These are phyloP conservation scores for Thymelicus lineola DNA, from an alignment of 2,888 invertebrate species.

Conservation along the genomic window DNA sequence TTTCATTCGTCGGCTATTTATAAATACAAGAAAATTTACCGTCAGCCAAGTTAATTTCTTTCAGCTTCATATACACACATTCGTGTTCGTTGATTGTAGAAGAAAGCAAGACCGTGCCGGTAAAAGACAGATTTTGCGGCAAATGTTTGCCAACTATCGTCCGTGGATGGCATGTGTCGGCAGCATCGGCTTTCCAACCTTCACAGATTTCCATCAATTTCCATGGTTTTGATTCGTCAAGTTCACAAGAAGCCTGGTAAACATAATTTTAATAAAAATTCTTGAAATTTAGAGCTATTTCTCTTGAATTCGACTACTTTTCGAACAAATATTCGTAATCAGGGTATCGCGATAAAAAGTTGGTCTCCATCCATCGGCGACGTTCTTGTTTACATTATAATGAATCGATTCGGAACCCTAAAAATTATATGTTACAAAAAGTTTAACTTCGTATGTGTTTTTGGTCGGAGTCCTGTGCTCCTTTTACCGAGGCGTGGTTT, in stretches of 20 bases:
- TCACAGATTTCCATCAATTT: constrained; percentile 76
- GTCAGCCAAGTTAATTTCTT: constrained; percentile 69
- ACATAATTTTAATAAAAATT: too few relatives aligned
- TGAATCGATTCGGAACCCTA: too few relatives aligned
- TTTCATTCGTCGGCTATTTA: too few relatives aligned
- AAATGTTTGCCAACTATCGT: constrained; percentile 54
- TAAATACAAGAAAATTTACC: constrained; percentile 48
- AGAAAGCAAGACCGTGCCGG: constrained; percentile 57
- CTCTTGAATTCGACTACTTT: too few relatives aligned
- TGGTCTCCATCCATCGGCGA: too few relatives aligned
- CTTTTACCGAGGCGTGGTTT: too few relatives aligned
- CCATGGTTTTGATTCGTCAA: constrained; percentile 63
- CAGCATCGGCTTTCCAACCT: constrained; percentile 70
- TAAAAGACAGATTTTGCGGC: constrained; percentile 67
- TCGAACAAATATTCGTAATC: too few relatives aligned
- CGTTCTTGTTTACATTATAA: too few relatives aligned
- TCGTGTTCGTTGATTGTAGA: constrained; percentile 56
- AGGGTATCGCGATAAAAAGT: too few relatives aligned
- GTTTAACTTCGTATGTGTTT: not conserved
- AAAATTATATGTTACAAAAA: not conserved
- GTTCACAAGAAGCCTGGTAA: constrained; percentile 64
- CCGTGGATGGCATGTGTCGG: constrained; percentile 64
- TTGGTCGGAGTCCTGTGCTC: too few relatives aligned
- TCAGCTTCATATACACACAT: constrained; percentile 68
- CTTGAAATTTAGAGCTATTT: too few relatives aligned